Evolutionary conservation across 2,888 invertebrate species (phyloP), one percentile per base, ranked within the genome.

Genomic region (Noctua janthina): DNA sequence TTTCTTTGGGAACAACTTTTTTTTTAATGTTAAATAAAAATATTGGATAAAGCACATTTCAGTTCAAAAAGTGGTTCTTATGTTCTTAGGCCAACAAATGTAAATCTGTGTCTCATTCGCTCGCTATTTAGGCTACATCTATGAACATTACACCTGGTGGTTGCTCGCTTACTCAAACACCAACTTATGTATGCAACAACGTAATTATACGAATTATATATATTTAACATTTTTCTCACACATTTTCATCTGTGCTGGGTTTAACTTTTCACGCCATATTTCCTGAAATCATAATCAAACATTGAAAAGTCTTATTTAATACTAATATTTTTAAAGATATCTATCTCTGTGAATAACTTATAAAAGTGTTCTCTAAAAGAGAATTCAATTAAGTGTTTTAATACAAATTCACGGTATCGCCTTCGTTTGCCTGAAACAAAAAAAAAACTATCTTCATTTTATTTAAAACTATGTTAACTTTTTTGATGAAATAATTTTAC

Each of bases 111-210:
- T 88, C 71, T 85, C 87, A 87, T 67, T 79, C 80, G 62, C 84
- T 90, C 83, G 79, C 86, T 88, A 76, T 78, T 81, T 89, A 88
- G 87, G 86, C 88, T 90, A 89, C 76, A 87, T 90, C 88, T 90
- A 88, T 87, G 79, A 79, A 89, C 92, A 92, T 92, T 92, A 92
- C 93, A 92, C 92, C 89, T 87, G 92, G 90, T 90, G 88, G 89
- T 88, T 91, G 87, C 86, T 90, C 87, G 88, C 92, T 92, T 92
- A 93, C 92, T 90, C 84, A 88, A 86, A 88, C 85, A 86, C 81
- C 82, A 81, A 84, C 84, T 78, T 85, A 88, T 86, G 74, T 83
- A 89, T 87, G 86, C 85, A 85, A 81, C 62, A 84, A 78, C 23
- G 43, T 75, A 85, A 69, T 82, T 78, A 74, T 84, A 84, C 29